Conservation (phyloP, 2,888 invertebrate genomes). For the Lumbricus terrestris region DNA sequence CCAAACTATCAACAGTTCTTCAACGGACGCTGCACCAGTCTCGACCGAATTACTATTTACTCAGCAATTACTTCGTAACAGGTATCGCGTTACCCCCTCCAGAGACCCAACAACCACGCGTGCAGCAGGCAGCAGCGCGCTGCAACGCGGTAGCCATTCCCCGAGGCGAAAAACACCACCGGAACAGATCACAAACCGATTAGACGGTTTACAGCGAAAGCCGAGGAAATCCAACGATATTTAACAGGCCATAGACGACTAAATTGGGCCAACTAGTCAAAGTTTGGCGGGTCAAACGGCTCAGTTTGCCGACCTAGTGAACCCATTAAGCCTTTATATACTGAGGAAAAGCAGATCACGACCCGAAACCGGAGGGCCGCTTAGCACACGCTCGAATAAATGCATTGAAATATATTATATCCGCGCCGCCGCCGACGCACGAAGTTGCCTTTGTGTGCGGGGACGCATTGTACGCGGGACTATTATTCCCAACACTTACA, state of each 20-base stretch:
- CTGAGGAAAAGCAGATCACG: slow-evolving; percentile 3
- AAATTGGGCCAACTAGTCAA: not conserved
- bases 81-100: not conserved
- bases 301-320: slow-evolving; percentile 3
- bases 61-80: slow-evolving; percentile 3
- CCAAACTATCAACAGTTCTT: not conserved
- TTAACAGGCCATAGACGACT: not conserved
- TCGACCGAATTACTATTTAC: not conserved
- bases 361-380: not conserved
- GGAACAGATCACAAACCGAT: not conserved
- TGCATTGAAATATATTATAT: not conserved
- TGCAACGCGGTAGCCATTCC: not conserved
- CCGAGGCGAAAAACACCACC: not conserved
- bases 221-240: not conserved
- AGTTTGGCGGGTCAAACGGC: not conserved
- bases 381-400: not conserved
- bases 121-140: not conserved
- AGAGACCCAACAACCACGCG: no score
- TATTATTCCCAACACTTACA: not conserved
- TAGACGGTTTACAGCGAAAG: not conserved
- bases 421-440: no score
- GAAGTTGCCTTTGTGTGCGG: not conserved
- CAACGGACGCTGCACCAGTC: not conserved
- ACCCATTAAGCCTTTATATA: not conserved
- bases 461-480: not conserved